Evolutionary conservation across 2,113 vertebrate species (phyloP), one percentile per base, ranked within the genome.

Genomic region (Melierax canorus): DNA sequence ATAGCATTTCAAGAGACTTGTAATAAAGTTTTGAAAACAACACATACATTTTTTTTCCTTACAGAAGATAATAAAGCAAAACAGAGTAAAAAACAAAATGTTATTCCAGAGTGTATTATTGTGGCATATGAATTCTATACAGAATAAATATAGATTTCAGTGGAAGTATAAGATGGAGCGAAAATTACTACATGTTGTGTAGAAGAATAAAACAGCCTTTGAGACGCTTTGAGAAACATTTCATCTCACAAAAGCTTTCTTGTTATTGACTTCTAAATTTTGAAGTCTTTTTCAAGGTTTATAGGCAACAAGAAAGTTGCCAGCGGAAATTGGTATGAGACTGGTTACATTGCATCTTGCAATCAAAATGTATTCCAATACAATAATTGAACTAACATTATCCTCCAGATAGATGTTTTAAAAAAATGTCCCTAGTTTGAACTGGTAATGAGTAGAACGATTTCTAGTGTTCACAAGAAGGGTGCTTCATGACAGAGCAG

Each of bases 101-200:
- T 53, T 87, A 64, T 85, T 69, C 67, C 27, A 62, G 59, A 75
- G 38, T 2, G 1, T 82, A 91, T 92, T 96, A 89, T 80, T 3
- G 0, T 63, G 15, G 10, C 39, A 82, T 91, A 58, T 77, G 60
- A 88, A 69, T 75, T 78, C n/a, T 84, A 43, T 38, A 68, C 36
- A 90, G 68, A 94, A 86, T 92, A 94, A 93, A 85, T 92, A 90
- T 45, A 88, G 62, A 79, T 91, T 95, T 94, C 83, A 90, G 45
- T 66, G n/a, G 23, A 84, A 67, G 21, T 34, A 72, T 59, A 74
- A 92, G 51, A 67, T 30, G 26, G 39, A 88, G 19, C 84, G 51
- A 93, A 96, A 95, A 95, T 92, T 86, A 87, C 73, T 92, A 15
- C 45, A 60, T 62, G 32, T 13, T 68, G 8, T 39, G 10, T 18